Conservation (phyloP, 2,888 invertebrate species). For the Rhyacophila evoluta region DNA sequence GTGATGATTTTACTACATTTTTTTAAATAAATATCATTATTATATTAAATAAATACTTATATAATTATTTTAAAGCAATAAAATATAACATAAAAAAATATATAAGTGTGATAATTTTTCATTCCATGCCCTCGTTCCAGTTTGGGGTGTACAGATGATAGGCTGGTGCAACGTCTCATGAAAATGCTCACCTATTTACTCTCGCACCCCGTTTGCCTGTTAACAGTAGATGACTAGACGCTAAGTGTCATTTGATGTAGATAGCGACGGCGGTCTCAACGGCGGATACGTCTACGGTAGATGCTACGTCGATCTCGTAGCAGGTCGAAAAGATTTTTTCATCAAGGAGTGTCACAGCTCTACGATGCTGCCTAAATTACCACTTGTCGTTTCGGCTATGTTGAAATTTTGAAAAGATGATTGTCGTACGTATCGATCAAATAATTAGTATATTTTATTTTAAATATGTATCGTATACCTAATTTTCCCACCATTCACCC, state of each 20-base stretch:
- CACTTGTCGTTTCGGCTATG: not conserved
- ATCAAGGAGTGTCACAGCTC: not conserved
- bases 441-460: too few relatives aligned
- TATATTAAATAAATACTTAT: too few relatives aligned
- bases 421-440: not conserved
- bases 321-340: constrained; percentile 41
- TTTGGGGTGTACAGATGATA: constrained; percentile 23
- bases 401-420: not conserved
- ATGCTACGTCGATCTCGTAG: constrained; percentile 23
- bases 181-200: constrained; percentile 45
- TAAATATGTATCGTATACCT: too few relatives aligned
- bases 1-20: too few relatives aligned
- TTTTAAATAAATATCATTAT: too few relatives aligned
- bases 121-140: not conserved
- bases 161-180: constrained; percentile 35
- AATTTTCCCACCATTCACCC: too few relatives aligned
- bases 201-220: constrained; percentile 28
- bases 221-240: constrained; percentile 38
- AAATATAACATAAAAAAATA: too few relatives aligned
- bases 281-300: not conserved
- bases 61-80: too few relatives aligned
- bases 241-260: constrained; percentile 54
- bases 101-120: too few relatives aligned
- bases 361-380: constrained; percentile 40
- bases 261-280: constrained; percentile 41